A percentile compares a stretch with the other conserved stretches of the same genome.
These are phyloP conservation scores for Psix sp. DNA, from an alignment of 1,140 invertebrate genomes.

Conservation along the genomic window DNA sequence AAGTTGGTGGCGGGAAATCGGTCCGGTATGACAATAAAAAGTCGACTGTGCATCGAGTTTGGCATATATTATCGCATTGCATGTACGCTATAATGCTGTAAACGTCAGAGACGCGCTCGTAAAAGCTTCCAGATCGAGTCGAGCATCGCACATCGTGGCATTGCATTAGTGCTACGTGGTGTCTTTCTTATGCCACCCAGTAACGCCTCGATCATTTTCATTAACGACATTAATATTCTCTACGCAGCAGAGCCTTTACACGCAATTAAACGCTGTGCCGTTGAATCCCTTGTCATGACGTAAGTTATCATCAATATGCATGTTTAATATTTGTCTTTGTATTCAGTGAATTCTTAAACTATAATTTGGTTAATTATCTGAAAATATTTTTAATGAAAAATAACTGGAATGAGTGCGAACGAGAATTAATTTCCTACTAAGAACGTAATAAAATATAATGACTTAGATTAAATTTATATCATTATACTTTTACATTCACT, in stretches of 20 bases:
- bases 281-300: neutral
- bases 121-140: constrained; percentile 21
- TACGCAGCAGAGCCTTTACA: constrained; percentile 15
- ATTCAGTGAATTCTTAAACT: no score
- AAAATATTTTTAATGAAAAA: no score
- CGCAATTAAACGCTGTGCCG: constrained; percentile 13
- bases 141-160: constrained; percentile 16
- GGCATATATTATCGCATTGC: constrained; percentile 43
- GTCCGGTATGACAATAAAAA: constrained; percentile 65
- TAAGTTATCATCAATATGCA: neutral
- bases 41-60: constrained; percentile 32
- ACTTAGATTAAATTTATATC: no score
- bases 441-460: no score
- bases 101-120: constrained; percentile 40
- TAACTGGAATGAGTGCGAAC: no score
- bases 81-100: constrained; percentile 29
- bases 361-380: no score
- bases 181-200: constrained; percentile 15
- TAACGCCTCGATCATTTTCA: constrained; percentile 44
- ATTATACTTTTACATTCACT: no score
- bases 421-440: no score
- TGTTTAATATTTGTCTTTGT: neutral
- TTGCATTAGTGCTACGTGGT: constrained; percentile 27
- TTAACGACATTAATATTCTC: constrained; percentile 44
- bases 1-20: constrained; percentile 54